Percentiles rank a stretch among this genome's conserved stretches.
Conservation (phyloP, 2,888 invertebrate species). For the Ophion ventricosus region DNA sequence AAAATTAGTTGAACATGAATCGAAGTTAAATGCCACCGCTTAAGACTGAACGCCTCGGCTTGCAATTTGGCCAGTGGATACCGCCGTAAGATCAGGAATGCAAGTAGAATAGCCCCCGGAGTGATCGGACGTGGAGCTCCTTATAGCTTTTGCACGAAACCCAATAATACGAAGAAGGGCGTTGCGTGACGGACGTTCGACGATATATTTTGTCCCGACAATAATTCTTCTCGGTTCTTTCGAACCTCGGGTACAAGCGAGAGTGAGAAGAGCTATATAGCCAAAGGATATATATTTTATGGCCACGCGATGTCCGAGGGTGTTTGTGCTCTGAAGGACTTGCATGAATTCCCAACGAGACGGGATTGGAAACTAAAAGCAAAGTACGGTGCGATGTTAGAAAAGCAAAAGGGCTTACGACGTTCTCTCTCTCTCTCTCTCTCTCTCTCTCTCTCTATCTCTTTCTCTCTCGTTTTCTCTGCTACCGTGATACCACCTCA, state of each 20-base stretch:
- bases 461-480: constrained; percentile 57
- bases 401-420: constrained; percentile 24
- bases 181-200: constrained; percentile 58
- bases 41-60: neutral
- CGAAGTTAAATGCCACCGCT: neutral
- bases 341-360: constrained; percentile 48
- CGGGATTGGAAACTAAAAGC: constrained; percentile 34
- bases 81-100: neutral
- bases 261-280: constrained; percentile 14
- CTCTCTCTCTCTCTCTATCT: constrained; percentile 46
- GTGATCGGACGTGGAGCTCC: constrained; percentile 38
- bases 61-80: neutral
- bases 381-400: constrained; percentile 33
- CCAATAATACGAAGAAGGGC: constrained; percentile 45
- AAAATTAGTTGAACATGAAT: neutral
- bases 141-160: constrained; percentile 49
- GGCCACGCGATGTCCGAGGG: constrained; percentile 55
- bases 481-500: constrained; percentile 25
- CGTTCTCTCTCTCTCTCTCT: constrained; percentile 56
- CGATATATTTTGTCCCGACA: constrained; percentile 48
- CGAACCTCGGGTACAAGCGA: neutral
- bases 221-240: constrained; percentile 41
- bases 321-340: constrained; percentile 27
- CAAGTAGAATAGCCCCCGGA: constrained; percentile 9
- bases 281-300: constrained; percentile 43